phyloP scores from a whole-genome alignment of 2,888 invertebrate species.

The Drosophila dives region DNA sequence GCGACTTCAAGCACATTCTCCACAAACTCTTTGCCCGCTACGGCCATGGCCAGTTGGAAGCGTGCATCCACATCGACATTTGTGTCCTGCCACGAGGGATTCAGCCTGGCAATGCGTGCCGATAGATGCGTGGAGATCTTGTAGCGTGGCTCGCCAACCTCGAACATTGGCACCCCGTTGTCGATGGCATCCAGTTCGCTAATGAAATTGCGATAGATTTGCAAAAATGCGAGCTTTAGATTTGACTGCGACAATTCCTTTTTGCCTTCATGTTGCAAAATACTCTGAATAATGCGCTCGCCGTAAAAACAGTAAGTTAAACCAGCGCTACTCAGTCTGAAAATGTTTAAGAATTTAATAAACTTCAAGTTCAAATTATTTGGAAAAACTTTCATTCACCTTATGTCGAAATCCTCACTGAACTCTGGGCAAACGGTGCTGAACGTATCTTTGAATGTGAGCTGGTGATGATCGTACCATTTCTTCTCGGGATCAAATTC shows the following conservation, averaged over 20 bases:
- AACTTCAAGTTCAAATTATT: too few relatives aligned
- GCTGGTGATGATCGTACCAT: conserved; percentile 98
- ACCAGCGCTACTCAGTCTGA: conserved; percentile 97
- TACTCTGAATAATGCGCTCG: conserved; percentile 89
- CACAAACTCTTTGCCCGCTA: conserved; percentile 92
- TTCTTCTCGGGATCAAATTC: conserved; percentile 91
- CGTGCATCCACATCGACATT: conserved; percentile 86
- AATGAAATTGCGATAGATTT: conserved; percentile 94
- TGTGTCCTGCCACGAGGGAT: conserved; percentile 93
- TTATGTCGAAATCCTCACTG: conserved; percentile 87
- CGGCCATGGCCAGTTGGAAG: conserved; percentile 91
- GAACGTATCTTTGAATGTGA: conserved; percentile 89
- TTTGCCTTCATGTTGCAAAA: conserved; percentile 85
- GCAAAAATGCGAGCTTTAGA: conserved; percentile 87
- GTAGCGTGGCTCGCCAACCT: conserved; percentile 90
- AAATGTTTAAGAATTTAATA: conserved; percentile 45
- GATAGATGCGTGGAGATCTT: conserved; percentile 92
- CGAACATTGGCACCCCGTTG: conserved; percentile 95
- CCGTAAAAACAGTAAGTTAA: conserved; percentile 96
- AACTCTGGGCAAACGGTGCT: conserved; percentile 88
- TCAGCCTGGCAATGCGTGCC: conserved; percentile 90
- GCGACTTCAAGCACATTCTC: conserved; percentile 87
- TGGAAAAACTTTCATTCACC: conserved; percentile 76
- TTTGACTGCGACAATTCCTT: conserved; percentile 86
- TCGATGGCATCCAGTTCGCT: conserved; percentile 98